Evolutionary conservation across 1,140 invertebrate species (phyloP), one percentile per base, ranked within the genome.

Genomic region (Vanessa atalanta): DNA sequence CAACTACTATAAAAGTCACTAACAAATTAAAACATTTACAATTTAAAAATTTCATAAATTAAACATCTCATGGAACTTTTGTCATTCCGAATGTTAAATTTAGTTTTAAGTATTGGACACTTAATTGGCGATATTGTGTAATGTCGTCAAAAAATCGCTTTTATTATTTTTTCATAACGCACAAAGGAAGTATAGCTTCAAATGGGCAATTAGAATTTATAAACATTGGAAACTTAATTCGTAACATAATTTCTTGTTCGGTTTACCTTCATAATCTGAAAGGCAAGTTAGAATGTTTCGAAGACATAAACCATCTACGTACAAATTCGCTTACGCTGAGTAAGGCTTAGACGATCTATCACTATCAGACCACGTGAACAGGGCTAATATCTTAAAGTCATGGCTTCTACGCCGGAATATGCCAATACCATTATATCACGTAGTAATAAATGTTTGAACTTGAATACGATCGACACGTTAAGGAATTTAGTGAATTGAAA

Each of bases 321-420:
- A 37, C 55, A 12, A 13, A 69, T 43, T 57, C n/a, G 53, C 37
- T 69, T 60, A 15, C 53, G 67, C 67, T 69, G 67, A 69, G 55
- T 69, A 69, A 69, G 67, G 55, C 67, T 16, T 47, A 61, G 37
- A 69, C 67, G 20, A 69, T 69, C 67, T 69, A 69, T 69, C 67
- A 69, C 60, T 69, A 60, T 61, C 51, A 23, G 51, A 55, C 51
- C 53, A 69, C 67, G 55, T 60, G 67, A 60, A 60, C 67, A 47
- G 55, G 14, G 16, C 55, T 69, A 69, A 69, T 61, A 69, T 69
- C 53, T 51, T 69, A 60, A 69, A 48, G 53, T 68, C 51, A 68
- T 57, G 55, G 67, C 26, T 69, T 60, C 51, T 69, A 69, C 67
- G 67, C 55, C 55, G 43, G 55, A 69, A 53, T 68, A 68, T 69